Evolutionary conservation across 53 echinoderm and acorn worm species (phyloP), one percentile per base, ranked within the genome.

Genomic region (Temnopleurus reevesii): DNA sequence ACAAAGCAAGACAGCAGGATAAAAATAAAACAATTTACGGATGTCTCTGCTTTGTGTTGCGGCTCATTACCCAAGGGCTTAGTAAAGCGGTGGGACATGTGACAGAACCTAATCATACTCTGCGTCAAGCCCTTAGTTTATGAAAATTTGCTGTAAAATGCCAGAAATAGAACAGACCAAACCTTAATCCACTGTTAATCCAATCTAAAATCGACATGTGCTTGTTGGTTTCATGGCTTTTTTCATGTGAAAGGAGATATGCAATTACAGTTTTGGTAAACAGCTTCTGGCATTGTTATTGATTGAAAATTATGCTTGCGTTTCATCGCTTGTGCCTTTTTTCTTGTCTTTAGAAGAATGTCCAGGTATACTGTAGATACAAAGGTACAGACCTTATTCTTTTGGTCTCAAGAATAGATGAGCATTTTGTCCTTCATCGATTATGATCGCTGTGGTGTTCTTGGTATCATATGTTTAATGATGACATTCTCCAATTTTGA

Each of bases 11-110:
- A 60, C n/a, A 25, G 33, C 41, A 21, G 36, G 71, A 71, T 71
- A 71, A 38, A 71, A 71, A 71, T 71, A 71, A 71, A 71, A 41
- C 38, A 71, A 71, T 71, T 38, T 8, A 41, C 71, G 71, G 71
- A 36, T 71, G 18, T n/a, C 21, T 17, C 71, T 9, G 41, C 43
- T 71, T 71, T 71, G 13, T 71, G 71, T 71, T 71, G 36, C 38
- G 1, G 36, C 41, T 71, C 71, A 21, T 71, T 41, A 71, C 41
- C 36, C n/a, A 41, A 71, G 36, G 38, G n/a, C 33, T 63, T 15
- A 24, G 26, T 59, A 29, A 12, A 29, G 29, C 63, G 3, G 63
- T 63, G 4, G 63, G 63, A 63, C 63, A 63, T 63, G 63, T 63
- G 63, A 63, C 29, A 58, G 23, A 31, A 12, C 33, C 31, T 63